Percentiles rank a stretch among this genome's conserved stretches.
phyloP scores from a whole-genome alignment of 2,113 vertebrate species.

The Psittacus erithacus region DNA sequence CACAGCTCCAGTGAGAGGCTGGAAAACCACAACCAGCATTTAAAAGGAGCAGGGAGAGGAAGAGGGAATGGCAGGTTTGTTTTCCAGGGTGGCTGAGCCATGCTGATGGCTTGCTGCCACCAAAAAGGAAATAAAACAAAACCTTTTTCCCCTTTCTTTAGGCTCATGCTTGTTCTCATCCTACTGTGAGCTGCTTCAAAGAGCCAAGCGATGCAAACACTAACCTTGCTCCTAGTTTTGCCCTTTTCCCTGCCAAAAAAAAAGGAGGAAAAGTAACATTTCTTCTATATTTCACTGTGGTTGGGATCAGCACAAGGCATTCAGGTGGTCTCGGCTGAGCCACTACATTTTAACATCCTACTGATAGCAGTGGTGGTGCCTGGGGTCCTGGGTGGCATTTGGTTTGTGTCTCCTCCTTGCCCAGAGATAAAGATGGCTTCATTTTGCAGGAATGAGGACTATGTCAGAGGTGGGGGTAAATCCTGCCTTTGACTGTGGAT shows the following conservation, averaged over 20 bases:
- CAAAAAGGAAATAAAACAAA: not conserved
- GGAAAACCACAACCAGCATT: not conserved
- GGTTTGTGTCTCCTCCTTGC: not conserved
- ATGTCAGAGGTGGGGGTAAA: slow-evolving; percentile 32
- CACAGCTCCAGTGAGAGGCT: not conserved
- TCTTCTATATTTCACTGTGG: not conserved
- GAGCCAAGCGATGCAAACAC: not conserved
- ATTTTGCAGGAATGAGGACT: slow-evolving; percentile 42
- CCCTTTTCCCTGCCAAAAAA: not conserved
- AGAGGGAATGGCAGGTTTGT: slow-evolving; percentile 24
- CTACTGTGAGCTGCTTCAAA: not conserved
- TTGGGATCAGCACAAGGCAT: not conserved
- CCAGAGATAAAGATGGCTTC: not conserved
- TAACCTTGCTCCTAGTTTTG: not conserved
- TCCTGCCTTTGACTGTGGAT: not conserved
- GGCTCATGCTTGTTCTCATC: not conserved
- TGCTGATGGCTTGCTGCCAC: slow-evolving; percentile 37
- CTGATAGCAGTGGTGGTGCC: not conserved
- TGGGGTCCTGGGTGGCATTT: not conserved
- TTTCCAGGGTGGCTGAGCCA: not conserved
- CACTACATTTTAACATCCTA: not conserved
- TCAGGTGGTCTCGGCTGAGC: not conserved
- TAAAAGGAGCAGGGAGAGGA: not conserved
- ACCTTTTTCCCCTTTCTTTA: slow-evolving; percentile 10
- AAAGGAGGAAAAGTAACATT: not conserved